Conservation (phyloP, 2,888 invertebrate species). For the Hyles lineata region DNA sequence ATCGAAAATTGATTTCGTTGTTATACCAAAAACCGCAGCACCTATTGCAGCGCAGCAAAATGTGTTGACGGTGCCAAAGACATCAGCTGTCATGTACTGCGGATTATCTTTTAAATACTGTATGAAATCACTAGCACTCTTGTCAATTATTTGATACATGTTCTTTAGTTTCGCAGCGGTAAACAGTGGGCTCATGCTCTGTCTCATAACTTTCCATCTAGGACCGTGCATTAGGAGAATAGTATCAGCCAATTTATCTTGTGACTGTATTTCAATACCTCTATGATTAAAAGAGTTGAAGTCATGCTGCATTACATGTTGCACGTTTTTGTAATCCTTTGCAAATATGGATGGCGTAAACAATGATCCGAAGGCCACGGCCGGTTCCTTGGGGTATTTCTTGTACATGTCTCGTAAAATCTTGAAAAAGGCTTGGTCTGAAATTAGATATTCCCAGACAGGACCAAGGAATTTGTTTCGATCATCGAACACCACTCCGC, state of each 20-base stretch:
- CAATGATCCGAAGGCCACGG: slow-evolving; percentile 54
- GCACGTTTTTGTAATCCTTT: slow-evolving; percentile 54
- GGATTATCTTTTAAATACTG: slow-evolving; percentile 54
- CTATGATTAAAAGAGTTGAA: slow-evolving; percentile 59
- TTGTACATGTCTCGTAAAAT: slow-evolving; percentile 56
- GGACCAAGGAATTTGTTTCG: slow-evolving; percentile 55
- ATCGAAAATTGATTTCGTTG: slow-evolving; percentile 59
- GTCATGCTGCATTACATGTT: slow-evolving; percentile 53
- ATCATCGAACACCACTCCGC: slow-evolving; percentile 56
- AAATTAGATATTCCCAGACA: slow-evolving; percentile 53
- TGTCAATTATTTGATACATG: slow-evolving; percentile 69
- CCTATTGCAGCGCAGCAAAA: slow-evolving; percentile 62
- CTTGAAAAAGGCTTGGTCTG: slow-evolving; percentile 55
- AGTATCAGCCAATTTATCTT: slow-evolving; percentile 58
- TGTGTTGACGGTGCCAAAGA: slow-evolving; percentile 49
- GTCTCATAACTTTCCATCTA: slow-evolving; percentile 67
- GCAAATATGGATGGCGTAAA: slow-evolving; percentile 51
- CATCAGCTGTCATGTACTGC: slow-evolving; percentile 45
- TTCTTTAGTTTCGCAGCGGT: slow-evolving; percentile 66
- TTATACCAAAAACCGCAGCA: slow-evolving; percentile 70
- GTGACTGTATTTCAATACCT: slow-evolving; percentile 51
- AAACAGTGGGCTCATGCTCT: slow-evolving; percentile 66
- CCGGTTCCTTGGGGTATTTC: slow-evolving; percentile 55
- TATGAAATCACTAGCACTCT: slow-evolving; percentile 62
- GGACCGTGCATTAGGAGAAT: slow-evolving; percentile 56